A percentile compares a stretch with the other conserved stretches of the same genome.
These are phyloP conservation scores for Bucco capensis DNA, from an alignment of 2,113 vertebrate species.

Conservation along the genomic window DNA sequence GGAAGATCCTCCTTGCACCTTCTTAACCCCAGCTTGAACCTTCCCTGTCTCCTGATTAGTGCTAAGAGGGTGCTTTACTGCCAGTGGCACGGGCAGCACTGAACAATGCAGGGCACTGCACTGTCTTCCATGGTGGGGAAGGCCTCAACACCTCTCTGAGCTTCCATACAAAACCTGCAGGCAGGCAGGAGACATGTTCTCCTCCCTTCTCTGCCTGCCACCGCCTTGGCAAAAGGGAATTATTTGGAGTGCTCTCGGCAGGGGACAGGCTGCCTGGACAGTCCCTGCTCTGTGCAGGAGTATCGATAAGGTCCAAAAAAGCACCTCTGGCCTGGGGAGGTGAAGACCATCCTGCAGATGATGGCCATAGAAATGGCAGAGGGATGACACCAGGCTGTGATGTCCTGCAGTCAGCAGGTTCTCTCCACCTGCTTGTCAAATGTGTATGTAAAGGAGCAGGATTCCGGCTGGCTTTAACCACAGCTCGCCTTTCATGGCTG, in stretches of 20 bases:
- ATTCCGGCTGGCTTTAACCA: neutral
- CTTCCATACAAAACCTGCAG: neutral
- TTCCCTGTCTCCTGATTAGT: slow-evolving; percentile 41
- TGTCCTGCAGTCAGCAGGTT: neutral
- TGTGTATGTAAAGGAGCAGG: neutral
- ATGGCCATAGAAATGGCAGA: neutral
- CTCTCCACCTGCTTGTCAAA: neutral
- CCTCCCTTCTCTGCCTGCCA: neutral
- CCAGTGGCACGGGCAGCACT: accelerated
- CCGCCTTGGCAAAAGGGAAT: neutral
- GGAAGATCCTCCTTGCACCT: slow-evolving; percentile 27
- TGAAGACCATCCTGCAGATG: neutral
- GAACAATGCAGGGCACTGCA: accelerated
- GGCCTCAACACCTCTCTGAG: neutral
- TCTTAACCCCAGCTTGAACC: slow-evolving; percentile 57
- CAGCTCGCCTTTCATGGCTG: accelerated
- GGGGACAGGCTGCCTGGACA: neutral
- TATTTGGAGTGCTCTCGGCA: neutral
- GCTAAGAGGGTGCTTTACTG: neutral
- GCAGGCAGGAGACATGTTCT: neutral
- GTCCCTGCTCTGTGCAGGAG: neutral
- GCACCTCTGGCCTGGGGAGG: accelerated
- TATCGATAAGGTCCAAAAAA: accelerated
- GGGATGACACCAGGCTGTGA: neutral
- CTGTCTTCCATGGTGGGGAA: accelerated